These are phyloP conservation scores for Eurytoma adleriae DNA, from an alignment of 2,888 invertebrate genomes.

Conservation along the genomic window DNA sequence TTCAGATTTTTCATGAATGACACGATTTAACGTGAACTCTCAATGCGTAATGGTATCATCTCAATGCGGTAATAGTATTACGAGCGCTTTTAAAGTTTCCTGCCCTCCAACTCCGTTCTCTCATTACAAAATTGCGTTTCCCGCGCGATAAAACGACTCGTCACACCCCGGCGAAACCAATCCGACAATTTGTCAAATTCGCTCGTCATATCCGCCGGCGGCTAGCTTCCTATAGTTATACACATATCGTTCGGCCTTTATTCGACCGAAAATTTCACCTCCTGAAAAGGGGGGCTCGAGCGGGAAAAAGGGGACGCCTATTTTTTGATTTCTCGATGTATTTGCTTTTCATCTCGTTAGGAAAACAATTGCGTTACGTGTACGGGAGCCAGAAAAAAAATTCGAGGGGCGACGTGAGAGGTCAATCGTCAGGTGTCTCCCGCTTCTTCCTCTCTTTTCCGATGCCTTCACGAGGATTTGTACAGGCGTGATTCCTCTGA, in stretches of 20 bases:
- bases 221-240: not conserved
- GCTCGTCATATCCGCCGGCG: constrained; percentile 6
- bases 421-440: constrained; percentile 20
- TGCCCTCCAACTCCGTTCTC: not conserved
- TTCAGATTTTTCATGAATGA: too few species aligned
- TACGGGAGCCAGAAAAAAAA: not conserved
- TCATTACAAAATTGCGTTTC: not conserved
- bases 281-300: not conserved
- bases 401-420: not conserved
- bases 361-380: constrained; percentile 4
- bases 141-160: not conserved
- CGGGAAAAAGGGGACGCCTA: not conserved
- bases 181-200: constrained; percentile 28
- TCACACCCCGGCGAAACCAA: constrained; percentile 1
- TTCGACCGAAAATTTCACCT: not conserved
- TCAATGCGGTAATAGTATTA: too few species aligned
- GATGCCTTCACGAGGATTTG: constrained; percentile 23
- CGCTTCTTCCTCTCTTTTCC: not conserved
- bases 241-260: not conserved
- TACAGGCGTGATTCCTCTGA: not conserved
- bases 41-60: too few species aligned
- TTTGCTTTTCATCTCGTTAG: constrained; percentile 32
- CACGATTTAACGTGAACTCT: too few species aligned
- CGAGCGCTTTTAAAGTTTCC: not conserved
- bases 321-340: not conserved